Percentiles rank a stretch among this genome's conserved stretches.
Evolutionary conservation across 2,888 invertebrate genomes (phyloP).

Genomic region (Dryomyza anilis): DNA sequence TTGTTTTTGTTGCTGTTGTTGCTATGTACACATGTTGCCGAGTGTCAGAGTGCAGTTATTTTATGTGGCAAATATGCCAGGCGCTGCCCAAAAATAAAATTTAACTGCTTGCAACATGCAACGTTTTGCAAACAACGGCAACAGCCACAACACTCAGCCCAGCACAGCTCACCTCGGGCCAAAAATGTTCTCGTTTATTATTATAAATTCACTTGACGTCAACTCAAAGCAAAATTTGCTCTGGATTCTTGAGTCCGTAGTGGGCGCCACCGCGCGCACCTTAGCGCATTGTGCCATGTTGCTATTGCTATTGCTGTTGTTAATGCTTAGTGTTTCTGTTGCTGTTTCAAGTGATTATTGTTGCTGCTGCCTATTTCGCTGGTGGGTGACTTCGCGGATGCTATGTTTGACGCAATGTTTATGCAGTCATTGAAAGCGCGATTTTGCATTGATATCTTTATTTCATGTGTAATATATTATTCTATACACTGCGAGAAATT

Average conservation of each 20-base stretch:
- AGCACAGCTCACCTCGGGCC: neutral
- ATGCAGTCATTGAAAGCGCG: too few species aligned
- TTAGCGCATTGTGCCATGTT: neutral
- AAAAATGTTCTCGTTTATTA: neutral
- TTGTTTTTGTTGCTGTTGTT: too few species aligned
- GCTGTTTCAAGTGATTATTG: neutral
- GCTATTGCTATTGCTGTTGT: neutral
- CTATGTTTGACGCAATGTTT: too few species aligned
- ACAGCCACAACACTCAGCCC: neutral
- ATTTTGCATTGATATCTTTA: too few species aligned
- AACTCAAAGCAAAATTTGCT: too few species aligned
- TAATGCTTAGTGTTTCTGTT: neutral
- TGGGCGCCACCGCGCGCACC: too few species aligned
- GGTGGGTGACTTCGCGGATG: too few species aligned
- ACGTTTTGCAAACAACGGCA: constrained; percentile 2
- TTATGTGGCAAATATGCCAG: neutral
- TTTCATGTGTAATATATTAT: too few species aligned
- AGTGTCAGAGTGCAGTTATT: constrained; percentile 23
- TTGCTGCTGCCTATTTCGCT: too few species aligned
- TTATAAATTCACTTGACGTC: constrained; percentile 10
- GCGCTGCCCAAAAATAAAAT: constrained; percentile 11
- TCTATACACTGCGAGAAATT: too few species aligned
- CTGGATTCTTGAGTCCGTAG: too few species aligned
- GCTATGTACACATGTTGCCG: neutral
- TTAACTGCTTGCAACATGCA: neutral